These are phyloP conservation scores for Pocillopora damicornis DNA, from an alignment of 64 coral and sea anemone species.

Conservation along the genomic window DNA sequence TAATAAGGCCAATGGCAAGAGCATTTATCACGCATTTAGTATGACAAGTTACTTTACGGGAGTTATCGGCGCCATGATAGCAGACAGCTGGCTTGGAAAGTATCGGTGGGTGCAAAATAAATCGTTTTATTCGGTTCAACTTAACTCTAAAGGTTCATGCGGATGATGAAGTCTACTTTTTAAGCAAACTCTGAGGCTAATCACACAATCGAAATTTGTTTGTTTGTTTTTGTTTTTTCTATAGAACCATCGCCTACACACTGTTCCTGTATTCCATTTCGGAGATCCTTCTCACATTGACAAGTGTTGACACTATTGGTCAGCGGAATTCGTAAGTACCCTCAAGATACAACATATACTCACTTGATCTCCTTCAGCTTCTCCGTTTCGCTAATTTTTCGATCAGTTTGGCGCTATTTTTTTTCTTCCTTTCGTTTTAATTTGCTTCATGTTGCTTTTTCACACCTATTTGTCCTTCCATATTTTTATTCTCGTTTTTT, in stretches of 20 bases:
- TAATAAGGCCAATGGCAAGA: conserved; percentile 59
- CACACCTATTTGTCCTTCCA: no score
- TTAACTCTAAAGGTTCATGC: no score
- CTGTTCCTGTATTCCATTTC: conserved; percentile 78
- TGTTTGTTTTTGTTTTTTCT: neutral
- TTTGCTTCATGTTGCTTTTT: no score
- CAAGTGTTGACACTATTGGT: conserved; percentile 68
- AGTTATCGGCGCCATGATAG: conserved; percentile 77
- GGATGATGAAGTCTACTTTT: no score
- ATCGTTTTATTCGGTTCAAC: neutral
- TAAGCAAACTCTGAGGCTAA: no score
- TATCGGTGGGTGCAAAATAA: conserved; percentile 53
- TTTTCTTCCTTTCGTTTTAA: no score
- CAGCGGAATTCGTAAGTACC: conserved; percentile 75
- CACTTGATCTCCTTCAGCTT: neutral
- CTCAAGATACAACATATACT: no score
- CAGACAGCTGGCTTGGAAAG: conserved; percentile 89
- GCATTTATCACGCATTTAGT: conserved; percentile 89
- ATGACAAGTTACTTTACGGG: conserved; percentile 93
- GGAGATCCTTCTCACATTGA: conserved; percentile 69
- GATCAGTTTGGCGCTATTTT: neutral
- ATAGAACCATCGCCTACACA: conserved; percentile 86
- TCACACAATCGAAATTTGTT: no score
- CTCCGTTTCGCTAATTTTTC: neutral
- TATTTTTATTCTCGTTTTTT: neutral